These are phyloP conservation scores for Ceraclea dissimilis DNA, from an alignment of 2,888 invertebrate species.

Conservation along the genomic window DNA sequence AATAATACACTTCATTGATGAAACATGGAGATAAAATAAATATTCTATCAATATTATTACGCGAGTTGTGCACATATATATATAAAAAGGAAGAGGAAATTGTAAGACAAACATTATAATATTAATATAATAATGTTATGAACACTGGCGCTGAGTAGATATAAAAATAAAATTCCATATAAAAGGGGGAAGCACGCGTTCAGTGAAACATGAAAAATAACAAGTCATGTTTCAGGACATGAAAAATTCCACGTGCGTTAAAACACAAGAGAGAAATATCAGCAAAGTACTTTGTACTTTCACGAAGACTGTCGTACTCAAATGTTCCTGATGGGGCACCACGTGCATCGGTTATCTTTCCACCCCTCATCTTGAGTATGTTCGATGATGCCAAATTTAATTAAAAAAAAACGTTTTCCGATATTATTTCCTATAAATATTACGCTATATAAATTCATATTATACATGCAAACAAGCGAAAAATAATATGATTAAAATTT, in stretches of 20 bases:
- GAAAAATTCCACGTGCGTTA: constrained; percentile 17
- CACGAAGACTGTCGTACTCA: too few species aligned
- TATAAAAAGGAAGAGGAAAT: constrained; percentile 8
- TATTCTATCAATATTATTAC: constrained; percentile 14
- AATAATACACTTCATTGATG: too few species aligned
- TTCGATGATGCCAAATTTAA: too few species aligned
- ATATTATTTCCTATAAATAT: too few species aligned
- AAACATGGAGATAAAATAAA: neutral
- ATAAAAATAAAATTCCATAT: constrained; percentile 8
- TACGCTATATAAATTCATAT: too few species aligned
- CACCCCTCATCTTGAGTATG: too few species aligned
- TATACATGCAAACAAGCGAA: too few species aligned
- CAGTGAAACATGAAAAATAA: constrained; percentile 12
- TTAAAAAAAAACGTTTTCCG: too few species aligned
- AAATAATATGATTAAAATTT: too few species aligned
- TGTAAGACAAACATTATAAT: constrained; percentile 14
- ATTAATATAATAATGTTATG: constrained; percentile 8
- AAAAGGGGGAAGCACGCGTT: constrained; percentile 11
- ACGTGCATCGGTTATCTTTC: constrained; percentile 11
- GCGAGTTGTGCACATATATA: neutral
- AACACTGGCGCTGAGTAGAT: too few species aligned
- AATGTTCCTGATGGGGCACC: constrained; percentile 5
- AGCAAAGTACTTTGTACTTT: neutral
- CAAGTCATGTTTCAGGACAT: constrained; percentile 14
- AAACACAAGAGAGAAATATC: neutral